Percentiles rank a stretch among this genome's conserved stretches.
These are phyloP conservation scores for Heliconius ethilla DNA, from an alignment of 2,888 invertebrate genomes.

Conservation along the genomic window DNA sequence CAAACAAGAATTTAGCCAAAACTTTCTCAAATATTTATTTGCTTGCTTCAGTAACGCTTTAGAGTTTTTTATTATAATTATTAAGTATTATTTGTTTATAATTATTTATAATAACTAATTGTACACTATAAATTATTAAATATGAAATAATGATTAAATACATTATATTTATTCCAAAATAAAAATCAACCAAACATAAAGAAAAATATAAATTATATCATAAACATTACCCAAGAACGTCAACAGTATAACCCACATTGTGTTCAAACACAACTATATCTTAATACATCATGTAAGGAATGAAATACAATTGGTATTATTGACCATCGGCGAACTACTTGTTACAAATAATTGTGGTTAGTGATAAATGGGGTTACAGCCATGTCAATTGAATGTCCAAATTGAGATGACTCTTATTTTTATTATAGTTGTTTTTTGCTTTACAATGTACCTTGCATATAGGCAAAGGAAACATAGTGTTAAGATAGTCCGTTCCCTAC, in stretches of 20 bases:
- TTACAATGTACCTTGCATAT: not conserved
- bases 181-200: not conserved
- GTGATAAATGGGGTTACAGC: slow-evolving; percentile 36
- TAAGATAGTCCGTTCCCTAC: no score
- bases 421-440: not conserved
- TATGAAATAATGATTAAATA: not conserved
- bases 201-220: slow-evolving; percentile 11
- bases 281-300: slow-evolving; percentile 19
- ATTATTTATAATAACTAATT: no score
- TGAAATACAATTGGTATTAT: slow-evolving; percentile 37
- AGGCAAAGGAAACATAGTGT: not conserved
- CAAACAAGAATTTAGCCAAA: no score
- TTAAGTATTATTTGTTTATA: no score
- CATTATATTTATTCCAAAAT: not conserved
- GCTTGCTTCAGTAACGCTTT: no score
- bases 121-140: no score
- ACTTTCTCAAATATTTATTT: no score
- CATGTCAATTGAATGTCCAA: slow-evolving; percentile 40
- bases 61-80: no score
- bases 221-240: slow-evolving; percentile 30
- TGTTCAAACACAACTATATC: slow-evolving; percentile 6
- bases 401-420: slow-evolving; percentile 20
- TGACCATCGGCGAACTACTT: slow-evolving; percentile 20
- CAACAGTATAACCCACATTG: slow-evolving; percentile 27
- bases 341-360: slow-evolving; percentile 34